Evolutionary conservation across 2,797 vertebrate species (phyloP), one percentile per base, ranked within the genome.

Genomic region (Notoglanidium macrostoma): DNA sequence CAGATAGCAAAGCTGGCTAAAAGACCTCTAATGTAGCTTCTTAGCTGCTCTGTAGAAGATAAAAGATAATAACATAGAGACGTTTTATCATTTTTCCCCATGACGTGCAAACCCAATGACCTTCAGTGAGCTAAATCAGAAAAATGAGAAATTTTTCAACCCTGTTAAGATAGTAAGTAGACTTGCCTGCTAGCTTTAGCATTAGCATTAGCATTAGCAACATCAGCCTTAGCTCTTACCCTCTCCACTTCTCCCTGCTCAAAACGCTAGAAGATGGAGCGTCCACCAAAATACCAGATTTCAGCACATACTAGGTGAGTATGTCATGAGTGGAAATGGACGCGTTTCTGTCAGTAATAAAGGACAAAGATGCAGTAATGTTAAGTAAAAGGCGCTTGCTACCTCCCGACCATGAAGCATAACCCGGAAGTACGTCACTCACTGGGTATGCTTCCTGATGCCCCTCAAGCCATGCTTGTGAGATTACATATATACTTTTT

Each of bases 261-360:
- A 44, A 59, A 85, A 32, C 4, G 46, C 32, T 68, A 59, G 51
- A 57, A 86, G 83, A 85, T 1, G 35, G 72, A 72, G 84, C 84
- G 14, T 86, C 85, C 89, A 89, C 35, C 51, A 85, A 86, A 90
- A 83, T 7, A 88, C 51, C 59, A 55, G 73, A 46, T 79, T 85
- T 63, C 35, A 87, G 54, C 54, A 3, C 19, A 40, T 35, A 2
- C 85, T 81, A 84, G 57, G 26, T 84, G 65, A 88, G 89, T 86
- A 74, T 86, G 88, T 90, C 88, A 85, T 21, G 89, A 51, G 8
- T 8, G n/a, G 5, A 51, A 68, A 35, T 8, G 1, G 2, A n/a
- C 46, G n/a, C 11, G 5, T 83, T 54, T 54, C 44, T 32, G 19
- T 5, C 26, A 0, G 2, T 5, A n/a, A 46, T 26, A 68, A 67